These are phyloP conservation scores for Pelodytes ibericus DNA, from an alignment of 2,797 vertebrate species.

Conservation along the genomic window DNA sequence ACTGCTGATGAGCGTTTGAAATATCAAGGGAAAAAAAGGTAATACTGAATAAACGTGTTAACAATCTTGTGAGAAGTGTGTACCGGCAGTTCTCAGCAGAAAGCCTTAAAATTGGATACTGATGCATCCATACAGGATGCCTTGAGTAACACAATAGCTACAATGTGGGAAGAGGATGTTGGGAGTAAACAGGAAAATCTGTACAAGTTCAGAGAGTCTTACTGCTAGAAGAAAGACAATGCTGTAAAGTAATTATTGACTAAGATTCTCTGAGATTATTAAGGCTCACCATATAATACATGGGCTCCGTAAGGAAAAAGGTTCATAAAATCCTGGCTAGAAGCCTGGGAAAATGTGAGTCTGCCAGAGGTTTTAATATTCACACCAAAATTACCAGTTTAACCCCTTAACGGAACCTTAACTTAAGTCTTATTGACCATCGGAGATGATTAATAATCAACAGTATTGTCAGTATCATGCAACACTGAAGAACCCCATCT, in stretches of 20 bases:
- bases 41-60: slow-evolving; percentile 37
- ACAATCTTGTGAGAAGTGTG: slow-evolving; percentile 53
- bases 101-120: slow-evolving; percentile 43
- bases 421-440: too few relatives aligned
- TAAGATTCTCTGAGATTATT: slow-evolving; percentile 9
- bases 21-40: slow-evolving; percentile 46
- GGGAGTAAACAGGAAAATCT: slow-evolving; percentile 56
- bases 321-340: neutral
- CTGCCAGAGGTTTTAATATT: neutral
- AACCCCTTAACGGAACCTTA: too few relatives aligned
- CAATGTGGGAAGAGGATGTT: slow-evolving; percentile 56
- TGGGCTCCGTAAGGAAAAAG: neutral
- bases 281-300: neutral
- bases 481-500: too few relatives aligned
- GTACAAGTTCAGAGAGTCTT: slow-evolving; percentile 48
- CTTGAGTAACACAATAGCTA: slow-evolving; percentile 48
- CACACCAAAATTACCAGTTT: too few relatives aligned
- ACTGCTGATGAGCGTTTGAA: slow-evolving; percentile 11
- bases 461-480: too few relatives aligned
- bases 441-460: too few relatives aligned
- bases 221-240: slow-evolving; percentile 35
- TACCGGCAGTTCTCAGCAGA: slow-evolving; percentile 50
- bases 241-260: slow-evolving; percentile 45
- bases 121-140: slow-evolving; percentile 50
- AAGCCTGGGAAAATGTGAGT: neutral